Base-by-base conservation (phyloP, 1,140 invertebrate genomes). In the Sycobia sp. region DNA sequence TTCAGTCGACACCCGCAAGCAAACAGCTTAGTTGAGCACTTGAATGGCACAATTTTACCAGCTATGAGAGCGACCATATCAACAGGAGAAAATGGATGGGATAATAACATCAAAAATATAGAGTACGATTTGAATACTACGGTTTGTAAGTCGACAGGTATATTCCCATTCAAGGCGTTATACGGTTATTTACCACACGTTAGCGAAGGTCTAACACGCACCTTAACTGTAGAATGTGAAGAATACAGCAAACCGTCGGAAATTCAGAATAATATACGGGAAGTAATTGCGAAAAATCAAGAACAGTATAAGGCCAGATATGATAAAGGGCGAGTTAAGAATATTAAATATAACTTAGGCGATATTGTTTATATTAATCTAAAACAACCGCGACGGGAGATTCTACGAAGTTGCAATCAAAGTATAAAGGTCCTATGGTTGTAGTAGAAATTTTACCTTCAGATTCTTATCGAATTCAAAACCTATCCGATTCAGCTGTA, bases 1-100 rank as follows among this genome's bases (percentile, higher is more conserved):
- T 71, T 69, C 3, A 67, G 71, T 25, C 49, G 54, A 10, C 69
- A 62, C 14, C 71, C 73, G 0, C 54, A 68, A 34, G 69, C 67
- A 18, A 73, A 75, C 39, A 53, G 60, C 0, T 58, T 59, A 22
- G 34, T 53, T 22, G 50, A 53, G 25, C 29, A 32, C 4, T 9
- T 53, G 18, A 53, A 53, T 53, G n/a, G 13, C 4, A 53, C 50
- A 4, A 9, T 53, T 4, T 38, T 53, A 38, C 50, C 50, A 29
- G 27, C 47, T 7, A 32, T 32, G 29, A 32, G 29, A 32, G 11
- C 29, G 29, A 32, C 4, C 11, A 32, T 32, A 32, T 32, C 29
- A 7, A 32, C 29, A 32, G 36, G 14, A 39, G 9, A 39, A n/a
- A 39, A 39, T 39, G 36, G 14, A 16, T 62, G 47, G 47, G 49